Percentiles rank a stretch among this genome's conserved stretches.
Evolutionary conservation across 92 coral and sea anemone genomes (phyloP).

Genomic region (Metridium senile): DNA sequence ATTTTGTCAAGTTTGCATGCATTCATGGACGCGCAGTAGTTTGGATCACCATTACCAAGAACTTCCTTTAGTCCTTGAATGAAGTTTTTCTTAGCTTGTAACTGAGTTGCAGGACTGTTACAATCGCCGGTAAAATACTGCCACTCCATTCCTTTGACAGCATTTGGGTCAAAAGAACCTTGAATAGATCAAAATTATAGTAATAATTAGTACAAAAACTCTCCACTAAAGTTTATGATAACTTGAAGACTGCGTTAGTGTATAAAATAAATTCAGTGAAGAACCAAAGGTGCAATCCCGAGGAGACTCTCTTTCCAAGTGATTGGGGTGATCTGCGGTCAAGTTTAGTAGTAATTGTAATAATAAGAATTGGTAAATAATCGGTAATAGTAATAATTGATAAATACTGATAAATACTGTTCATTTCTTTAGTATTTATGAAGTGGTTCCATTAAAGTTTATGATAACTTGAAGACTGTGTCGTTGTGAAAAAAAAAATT

Average conservation of each 20-base stretch:
- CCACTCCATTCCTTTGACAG: conserved; percentile 92
- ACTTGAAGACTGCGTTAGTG: no score
- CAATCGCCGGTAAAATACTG: conserved; percentile 92
- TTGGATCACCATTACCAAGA: conserved; percentile 56
- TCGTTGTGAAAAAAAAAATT: not conserved
- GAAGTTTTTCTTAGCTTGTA: conserved; percentile 73
- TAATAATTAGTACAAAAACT: not conserved
- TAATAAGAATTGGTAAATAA: no score
- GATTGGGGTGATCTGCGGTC: not conserved
- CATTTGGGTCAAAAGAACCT: conserved; percentile 60
- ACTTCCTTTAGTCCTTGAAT: conserved; percentile 48
- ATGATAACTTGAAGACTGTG: no score
- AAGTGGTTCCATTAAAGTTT: no score
- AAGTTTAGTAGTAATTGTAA: no score
- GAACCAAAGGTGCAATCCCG: no score
- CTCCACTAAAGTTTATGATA: not conserved
- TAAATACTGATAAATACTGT: no score
- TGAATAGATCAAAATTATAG: not conserved
- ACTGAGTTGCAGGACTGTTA: conserved; percentile 68
- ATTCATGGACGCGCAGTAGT: conserved; percentile 58
- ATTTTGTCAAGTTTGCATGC: conserved; percentile 74
- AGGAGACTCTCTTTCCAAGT: not conserved
- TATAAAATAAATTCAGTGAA: no score
- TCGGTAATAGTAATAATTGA: no score
- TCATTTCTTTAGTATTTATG: no score